Evolutionary conservation across 2,113 vertebrate species (phyloP).

Genomic region (Alces alces): DNA sequence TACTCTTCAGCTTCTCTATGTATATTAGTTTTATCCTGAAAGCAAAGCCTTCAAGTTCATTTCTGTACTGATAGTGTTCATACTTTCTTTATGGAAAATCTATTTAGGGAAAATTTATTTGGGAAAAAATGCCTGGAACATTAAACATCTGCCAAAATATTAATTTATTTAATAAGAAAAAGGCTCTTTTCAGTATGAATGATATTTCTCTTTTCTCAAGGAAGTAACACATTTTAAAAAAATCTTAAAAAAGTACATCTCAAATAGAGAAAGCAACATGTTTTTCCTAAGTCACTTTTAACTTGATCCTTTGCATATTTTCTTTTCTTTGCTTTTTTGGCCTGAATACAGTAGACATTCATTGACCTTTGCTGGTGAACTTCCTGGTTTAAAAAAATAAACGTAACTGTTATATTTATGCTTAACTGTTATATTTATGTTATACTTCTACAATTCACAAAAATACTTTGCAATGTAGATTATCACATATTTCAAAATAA

Average conservation of each 20-base stretch:
- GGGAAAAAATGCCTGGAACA: not conserved
- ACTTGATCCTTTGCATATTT: not conserved
- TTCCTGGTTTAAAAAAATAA: not conserved
- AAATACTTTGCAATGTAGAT: not conserved
- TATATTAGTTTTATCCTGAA: conserved; percentile 10
- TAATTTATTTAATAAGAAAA: conserved; percentile 25
- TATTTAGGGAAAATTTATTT: not conserved
- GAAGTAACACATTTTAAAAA: not conserved
- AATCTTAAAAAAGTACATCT: not conserved
- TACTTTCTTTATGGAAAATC: conserved; percentile 7
- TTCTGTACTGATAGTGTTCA: conserved; percentile 28
- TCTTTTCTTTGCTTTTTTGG: not conserved
- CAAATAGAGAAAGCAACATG: not conserved
- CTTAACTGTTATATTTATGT: not conserved
- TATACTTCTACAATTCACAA: not conserved
- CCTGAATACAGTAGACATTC: not conserved
- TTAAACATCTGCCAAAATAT: conserved; percentile 30
- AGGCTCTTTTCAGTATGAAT: not conserved
- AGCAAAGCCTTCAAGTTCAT: not conserved
- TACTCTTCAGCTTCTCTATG: not conserved
- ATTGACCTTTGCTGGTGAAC: not conserved
- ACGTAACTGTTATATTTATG: not conserved
- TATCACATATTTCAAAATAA: conserved; percentile 26
- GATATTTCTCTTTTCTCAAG: conserved; percentile 16
- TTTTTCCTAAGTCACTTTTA: conserved; percentile 25